Conservation (phyloP, 2,113 vertebrate genomes). For the Dipodomys ordii region DNA sequence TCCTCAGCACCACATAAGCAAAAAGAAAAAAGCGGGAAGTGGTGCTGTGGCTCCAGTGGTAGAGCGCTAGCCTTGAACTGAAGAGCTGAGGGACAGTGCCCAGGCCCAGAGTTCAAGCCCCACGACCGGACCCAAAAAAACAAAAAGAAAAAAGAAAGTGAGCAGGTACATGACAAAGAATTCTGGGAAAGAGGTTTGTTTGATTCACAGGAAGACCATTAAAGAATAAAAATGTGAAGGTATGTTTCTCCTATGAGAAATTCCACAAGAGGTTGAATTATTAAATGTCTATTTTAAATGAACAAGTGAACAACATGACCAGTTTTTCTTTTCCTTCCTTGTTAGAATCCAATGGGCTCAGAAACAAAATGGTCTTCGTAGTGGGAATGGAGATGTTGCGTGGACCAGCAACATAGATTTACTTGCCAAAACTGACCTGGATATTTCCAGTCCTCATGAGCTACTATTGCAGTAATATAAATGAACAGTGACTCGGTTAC, state of each 20-base stretch:
- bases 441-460: neutral
- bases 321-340: neutral
- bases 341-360: neutral
- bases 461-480: neutral
- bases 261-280: neutral
- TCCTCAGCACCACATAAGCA: too few relatives aligned
- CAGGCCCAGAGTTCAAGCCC: too few relatives aligned
- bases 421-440: too few relatives aligned
- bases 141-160: neutral
- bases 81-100: too few relatives aligned
- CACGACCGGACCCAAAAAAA: neutral
- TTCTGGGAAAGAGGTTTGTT: neutral
- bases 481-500: neutral
- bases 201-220: too few relatives aligned
- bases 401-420: neutral
- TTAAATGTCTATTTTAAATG: too few relatives aligned
- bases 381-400: neutral
- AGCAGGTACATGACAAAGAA: neutral
- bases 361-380: neutral
- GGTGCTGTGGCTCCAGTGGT: too few relatives aligned
- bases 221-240: neutral
- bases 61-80: too few relatives aligned
- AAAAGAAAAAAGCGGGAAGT: too few relatives aligned
- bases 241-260: neutral
- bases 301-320: neutral